Base-by-base conservation (phyloP, 1,140 invertebrate genomes). In the Sitodiplosis mosellana region DNA sequence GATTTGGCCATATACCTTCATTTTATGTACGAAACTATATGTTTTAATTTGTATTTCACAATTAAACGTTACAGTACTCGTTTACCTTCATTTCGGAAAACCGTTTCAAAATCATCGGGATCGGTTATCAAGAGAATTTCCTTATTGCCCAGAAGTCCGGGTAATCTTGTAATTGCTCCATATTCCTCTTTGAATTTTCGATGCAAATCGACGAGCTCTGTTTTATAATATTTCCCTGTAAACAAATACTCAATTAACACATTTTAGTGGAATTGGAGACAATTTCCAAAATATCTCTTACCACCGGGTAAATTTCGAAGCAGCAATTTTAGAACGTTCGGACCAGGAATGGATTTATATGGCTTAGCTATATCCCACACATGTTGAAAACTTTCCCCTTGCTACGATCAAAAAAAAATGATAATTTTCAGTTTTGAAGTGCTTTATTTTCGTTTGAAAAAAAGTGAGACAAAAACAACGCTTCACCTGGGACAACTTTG, bases 31-130 rank as follows among this genome's bases (percentile, higher is more conserved):
- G n/a, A 56, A 59, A 53, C 45, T n/a, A n/a, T n/a, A n/a, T n/a
- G n/a, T n/a, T n/a, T n/a, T n/a, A n/a, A n/a, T n/a, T n/a, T n/a
- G n/a, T n/a, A n/a, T n/a, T n/a, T n/a, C n/a, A n/a, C n/a, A n/a
- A n/a, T n/a, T n/a, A n/a, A n/a, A n/a, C n/a, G n/a, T n/a, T n/a
- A n/a, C n/a, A n/a, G n/a, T n/a, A n/a, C n/a, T n/a, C n/a, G n/a
- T 27, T 27, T 5, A 2, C 45, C 45, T 11, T 60, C 59, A 2
- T 54, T 57, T n/a, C 59, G 59, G 14, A 52, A 60, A 0, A 58
- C 54, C 17, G 40, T 53, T 20, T 59, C 57, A 18, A 60, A 58
- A 2, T 59, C 57, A 18, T 56, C 56, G 0, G 57, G 50, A 44
- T 33, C 52, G 12, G 55, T 56, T 0, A 52, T 51, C 14, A 57